A percentile compares a stretch with the other conserved stretches of the same genome.
Evolutionary conservation across 1,140 invertebrate species (phyloP).

Genomic region (Ladona fulva): DNA sequence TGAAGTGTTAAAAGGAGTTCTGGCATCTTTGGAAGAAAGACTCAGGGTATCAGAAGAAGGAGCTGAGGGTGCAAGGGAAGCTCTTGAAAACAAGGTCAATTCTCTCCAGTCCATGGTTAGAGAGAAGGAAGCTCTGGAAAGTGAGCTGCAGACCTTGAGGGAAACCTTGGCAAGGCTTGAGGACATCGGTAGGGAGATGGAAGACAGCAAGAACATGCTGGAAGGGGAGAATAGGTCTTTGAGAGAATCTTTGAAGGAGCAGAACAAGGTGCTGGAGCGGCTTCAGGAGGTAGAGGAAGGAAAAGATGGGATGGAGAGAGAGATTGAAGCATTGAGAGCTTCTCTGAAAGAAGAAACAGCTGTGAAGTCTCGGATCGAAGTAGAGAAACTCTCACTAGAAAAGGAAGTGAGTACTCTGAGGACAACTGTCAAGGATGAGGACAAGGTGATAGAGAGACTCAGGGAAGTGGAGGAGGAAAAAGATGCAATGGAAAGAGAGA

Average conservation of each 20-base stretch:
- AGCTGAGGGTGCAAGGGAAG: neutral
- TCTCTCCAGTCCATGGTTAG: neutral
- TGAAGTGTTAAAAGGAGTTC: neutral
- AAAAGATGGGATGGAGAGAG: neutral
- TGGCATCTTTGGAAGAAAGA: neutral
- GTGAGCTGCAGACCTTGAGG: neutral
- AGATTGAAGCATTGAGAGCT: neutral
- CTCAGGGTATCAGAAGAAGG: neutral
- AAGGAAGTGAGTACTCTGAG: neutral
- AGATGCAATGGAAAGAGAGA: neutral
- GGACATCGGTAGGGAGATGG: neutral
- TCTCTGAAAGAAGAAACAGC: neutral
- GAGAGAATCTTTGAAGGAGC: neutral
- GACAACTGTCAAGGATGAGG: neutral
- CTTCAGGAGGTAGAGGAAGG: neutral
- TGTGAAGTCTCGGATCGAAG: neutral
- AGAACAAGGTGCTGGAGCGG: neutral
- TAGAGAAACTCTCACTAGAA: neutral
- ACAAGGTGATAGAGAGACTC: neutral
- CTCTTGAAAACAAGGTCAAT: neutral
- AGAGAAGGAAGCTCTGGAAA: neutral
- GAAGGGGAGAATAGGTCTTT: neutral
- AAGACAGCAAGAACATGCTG: neutral
- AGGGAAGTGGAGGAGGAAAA: constrained; percentile 10
- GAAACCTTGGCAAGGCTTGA: no score